A percentile compares a stretch with the other conserved stretches of the same genome.
Evolutionary conservation across 37 sponge, comb jelly and placozoan species (phyloP).

Genomic region (Ephydatia muelleri): DNA sequence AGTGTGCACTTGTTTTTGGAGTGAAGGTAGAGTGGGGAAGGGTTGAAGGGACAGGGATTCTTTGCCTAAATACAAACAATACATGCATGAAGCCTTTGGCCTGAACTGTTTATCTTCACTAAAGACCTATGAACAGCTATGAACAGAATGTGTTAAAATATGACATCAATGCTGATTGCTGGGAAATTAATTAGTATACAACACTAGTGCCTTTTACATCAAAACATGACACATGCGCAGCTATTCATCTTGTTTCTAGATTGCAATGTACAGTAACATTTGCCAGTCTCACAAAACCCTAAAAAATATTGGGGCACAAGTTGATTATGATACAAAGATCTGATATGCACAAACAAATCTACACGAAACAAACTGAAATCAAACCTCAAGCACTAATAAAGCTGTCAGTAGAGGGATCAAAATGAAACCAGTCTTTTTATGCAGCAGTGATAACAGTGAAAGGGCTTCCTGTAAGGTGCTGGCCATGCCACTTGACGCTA

Average conservation of each 20-base stretch:
- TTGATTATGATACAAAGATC: not conserved
- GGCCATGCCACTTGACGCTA: slow-evolving; percentile 85
- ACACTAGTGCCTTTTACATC: not conserved
- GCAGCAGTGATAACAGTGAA: slow-evolving; percentile 50
- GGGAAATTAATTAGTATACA: not conserved
- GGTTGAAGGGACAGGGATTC: too few species aligned
- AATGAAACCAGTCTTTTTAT: not conserved
- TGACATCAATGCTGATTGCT: not conserved
- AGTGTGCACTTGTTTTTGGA: slow-evolving; percentile 5
- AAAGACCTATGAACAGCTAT: too few species aligned
- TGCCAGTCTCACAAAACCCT: too few species aligned
- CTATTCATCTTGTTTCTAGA: not conserved
- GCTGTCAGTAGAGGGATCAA: not conserved
- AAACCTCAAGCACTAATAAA: not conserved
- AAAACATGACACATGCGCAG: not conserved
- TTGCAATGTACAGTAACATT: not conserved
- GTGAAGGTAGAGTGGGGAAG: not conserved
- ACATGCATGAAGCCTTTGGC: too few species aligned
- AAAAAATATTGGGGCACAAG: too few species aligned
- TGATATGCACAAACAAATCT: not conserved
- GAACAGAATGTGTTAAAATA: not conserved
- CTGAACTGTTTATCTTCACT: too few species aligned
- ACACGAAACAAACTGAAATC: not conserved
- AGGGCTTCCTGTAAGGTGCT: slow-evolving; percentile 86
- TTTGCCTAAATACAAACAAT: too few species aligned